Conservation (phyloP, 2,797 vertebrate species). For the Dromococcyx pavoninus region DNA sequence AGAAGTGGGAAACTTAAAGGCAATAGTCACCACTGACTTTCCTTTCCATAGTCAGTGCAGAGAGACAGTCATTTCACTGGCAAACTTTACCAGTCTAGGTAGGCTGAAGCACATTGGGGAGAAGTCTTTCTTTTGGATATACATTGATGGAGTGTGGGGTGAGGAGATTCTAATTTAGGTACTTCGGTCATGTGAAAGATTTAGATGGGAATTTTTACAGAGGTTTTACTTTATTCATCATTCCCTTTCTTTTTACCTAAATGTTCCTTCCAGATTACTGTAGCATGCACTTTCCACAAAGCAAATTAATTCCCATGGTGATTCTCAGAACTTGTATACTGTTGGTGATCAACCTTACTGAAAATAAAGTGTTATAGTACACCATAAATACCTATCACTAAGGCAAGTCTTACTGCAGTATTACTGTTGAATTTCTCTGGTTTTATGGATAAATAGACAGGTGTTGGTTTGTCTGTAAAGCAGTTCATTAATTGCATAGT, state of each 20-base stretch:
- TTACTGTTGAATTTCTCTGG: neutral
- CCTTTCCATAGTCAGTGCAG: neutral
- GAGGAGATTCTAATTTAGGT: neutral
- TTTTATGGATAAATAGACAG: neutral
- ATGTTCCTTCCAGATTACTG: neutral
- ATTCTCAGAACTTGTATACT: neutral
- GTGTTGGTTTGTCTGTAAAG: neutral
- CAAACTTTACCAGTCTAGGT: neutral
- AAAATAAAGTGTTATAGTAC: neutral
- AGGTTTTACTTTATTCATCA: neutral
- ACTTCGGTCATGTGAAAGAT: neutral
- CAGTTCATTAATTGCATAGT: neutral
- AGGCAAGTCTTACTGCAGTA: accelerated
- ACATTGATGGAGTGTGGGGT: neutral
- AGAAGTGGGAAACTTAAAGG: neutral
- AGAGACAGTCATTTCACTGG: neutral
- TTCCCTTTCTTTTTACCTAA: neutral
- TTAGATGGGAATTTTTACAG: neutral
- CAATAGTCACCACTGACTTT: neutral
- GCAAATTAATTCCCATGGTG: neutral
- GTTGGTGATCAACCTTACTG: neutral
- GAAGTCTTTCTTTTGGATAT: neutral
- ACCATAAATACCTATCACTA: neutral
- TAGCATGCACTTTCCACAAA: neutral
- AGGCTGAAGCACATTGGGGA: neutral